phyloP scores from a whole-genome alignment of 2,113 vertebrate species.

The Alosa alosa region DNA sequence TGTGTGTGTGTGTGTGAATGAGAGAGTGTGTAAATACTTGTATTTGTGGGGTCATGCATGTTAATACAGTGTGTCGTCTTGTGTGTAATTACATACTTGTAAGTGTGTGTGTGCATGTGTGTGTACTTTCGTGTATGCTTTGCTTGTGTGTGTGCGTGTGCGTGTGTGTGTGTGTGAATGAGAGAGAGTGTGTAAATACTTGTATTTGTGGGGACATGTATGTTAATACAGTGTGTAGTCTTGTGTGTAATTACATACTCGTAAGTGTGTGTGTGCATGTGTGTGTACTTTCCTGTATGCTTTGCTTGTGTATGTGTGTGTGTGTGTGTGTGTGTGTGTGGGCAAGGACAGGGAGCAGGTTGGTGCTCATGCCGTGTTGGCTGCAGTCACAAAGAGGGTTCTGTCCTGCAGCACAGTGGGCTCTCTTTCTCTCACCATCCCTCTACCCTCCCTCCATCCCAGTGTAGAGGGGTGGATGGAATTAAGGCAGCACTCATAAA shows the following conservation, averaged over 20 bases:
- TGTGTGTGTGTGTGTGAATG: not conserved
- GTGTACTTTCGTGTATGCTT: not conserved
- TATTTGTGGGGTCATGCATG: not conserved
- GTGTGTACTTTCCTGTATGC: not conserved
- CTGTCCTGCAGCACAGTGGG: slow-evolving; percentile 38
- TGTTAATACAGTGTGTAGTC: not conserved
- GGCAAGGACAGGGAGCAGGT: not conserved
- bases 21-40: not conserved
- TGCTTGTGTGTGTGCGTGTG: slow-evolving; percentile 4
- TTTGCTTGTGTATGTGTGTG: slow-evolving; percentile 3
- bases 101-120: not conserved
- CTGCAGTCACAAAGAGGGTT: slow-evolving; percentile 36
- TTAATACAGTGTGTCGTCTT: not conserved
- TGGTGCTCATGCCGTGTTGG: not conserved
- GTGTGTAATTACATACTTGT: not conserved
- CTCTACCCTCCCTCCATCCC: not conserved
- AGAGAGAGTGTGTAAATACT: not conserved
- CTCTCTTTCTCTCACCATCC: slow-evolving; percentile 18
- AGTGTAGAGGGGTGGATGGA: not conserved
- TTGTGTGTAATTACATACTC: not conserved
- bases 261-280: not conserved
- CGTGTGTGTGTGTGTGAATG: not conserved
- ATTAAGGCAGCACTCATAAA: not conserved
- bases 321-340: slow-evolving; percentile 15
- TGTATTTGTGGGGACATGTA: not conserved